A percentile compares a stretch with the other conserved stretches of the same genome.
These are phyloP conservation scores for Seira musarum DNA, from an alignment of 2,888 invertebrate species.

Conservation along the genomic window DNA sequence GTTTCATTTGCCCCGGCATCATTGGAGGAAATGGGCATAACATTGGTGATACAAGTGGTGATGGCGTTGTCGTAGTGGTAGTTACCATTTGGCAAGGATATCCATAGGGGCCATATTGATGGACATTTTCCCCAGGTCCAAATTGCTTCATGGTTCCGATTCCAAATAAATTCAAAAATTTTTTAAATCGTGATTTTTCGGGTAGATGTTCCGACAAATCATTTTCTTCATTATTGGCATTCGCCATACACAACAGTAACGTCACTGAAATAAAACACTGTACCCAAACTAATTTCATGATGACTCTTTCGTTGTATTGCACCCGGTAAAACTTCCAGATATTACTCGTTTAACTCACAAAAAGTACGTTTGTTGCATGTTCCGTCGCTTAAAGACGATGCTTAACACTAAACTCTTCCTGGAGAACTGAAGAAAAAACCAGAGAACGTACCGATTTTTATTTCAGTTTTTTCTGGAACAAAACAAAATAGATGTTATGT, in stretches of 20 bases:
- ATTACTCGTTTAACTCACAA: no score
- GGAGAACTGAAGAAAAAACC: conserved; percentile 33
- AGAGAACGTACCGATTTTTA: conserved; percentile 18
- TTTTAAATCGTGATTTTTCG: conserved; percentile 37
- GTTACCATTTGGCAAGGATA: conserved; percentile 39
- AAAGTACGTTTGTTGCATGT: no score
- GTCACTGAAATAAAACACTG: neutral
- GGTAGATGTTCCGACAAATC: neutral
- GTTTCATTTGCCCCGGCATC: conserved; percentile 20
- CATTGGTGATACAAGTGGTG: conserved; percentile 27
- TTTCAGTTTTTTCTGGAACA: conserved; percentile 17
- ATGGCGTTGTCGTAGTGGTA: conserved; percentile 43
- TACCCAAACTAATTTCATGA: neutral
- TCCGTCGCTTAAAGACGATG: neutral
- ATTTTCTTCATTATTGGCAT: conserved; percentile 29
- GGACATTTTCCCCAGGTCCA: neutral
- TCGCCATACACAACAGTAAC: neutral
- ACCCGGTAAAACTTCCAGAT: no score
- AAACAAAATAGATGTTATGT: no score
- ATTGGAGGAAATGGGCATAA: conserved; percentile 50
- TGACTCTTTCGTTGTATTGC: no score
- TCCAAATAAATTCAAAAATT: conserved; percentile 49
- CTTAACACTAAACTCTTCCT: neutral
- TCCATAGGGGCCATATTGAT: conserved; percentile 26
- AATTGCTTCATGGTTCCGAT: conserved; percentile 32